Conservation (phyloP, 2,797 vertebrate genomes). For the Threskiornis aethiopicus region DNA sequence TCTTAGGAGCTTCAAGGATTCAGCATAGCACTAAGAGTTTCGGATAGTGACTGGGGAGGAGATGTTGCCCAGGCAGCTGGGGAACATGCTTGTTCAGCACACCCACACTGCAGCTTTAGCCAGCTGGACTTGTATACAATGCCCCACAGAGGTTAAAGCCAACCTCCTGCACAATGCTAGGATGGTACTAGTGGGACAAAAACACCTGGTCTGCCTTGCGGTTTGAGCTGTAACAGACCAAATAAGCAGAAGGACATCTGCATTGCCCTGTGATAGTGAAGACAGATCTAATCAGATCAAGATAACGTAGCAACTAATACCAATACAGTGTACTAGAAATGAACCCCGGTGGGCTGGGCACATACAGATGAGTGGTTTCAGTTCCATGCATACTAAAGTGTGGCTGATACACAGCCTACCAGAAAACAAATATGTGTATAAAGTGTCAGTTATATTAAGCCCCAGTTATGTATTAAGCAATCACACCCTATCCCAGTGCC, state of each 20-base stretch:
- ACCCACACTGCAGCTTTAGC: background rate
- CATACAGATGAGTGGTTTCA: background rate
- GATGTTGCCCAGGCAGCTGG: accelerated
- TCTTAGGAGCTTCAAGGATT: background rate
- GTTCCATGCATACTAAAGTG: background rate
- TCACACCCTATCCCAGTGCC: background rate
- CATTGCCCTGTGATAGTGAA: background rate
- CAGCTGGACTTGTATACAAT: background rate
- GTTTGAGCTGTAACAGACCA: background rate
- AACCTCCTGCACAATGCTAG: background rate
- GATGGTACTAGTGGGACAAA: background rate
- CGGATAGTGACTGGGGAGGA: background rate
- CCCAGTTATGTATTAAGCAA: background rate
- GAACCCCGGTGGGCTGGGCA: background rate
- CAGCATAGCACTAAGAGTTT: background rate
- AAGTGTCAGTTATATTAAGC: background rate
- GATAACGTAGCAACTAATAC: accelerated
- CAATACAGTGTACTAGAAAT: background rate
- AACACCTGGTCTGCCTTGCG: background rate
- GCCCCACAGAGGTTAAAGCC: background rate
- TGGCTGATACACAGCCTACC: background rate
- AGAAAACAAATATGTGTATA: background rate
- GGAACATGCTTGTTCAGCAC: background rate
- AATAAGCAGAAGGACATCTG: background rate
- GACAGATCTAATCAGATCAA: background rate